Evolutionary conservation across 1,140 invertebrate genomes (phyloP).

Genomic region (Drosophila subobscura): DNA sequence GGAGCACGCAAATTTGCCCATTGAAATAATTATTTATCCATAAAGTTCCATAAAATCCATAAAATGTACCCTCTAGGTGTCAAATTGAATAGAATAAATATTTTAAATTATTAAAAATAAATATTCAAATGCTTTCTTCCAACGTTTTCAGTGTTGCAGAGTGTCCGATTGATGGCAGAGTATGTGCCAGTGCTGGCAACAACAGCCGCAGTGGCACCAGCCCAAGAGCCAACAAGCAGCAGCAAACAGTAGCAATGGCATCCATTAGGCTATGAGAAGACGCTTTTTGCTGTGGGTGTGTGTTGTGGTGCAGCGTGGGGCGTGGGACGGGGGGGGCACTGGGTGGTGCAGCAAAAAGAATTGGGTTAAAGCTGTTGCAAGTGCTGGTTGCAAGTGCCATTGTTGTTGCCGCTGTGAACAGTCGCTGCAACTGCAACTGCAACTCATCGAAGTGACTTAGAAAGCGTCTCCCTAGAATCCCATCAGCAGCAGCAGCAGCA

Average conservation of each 20-base stretch:
- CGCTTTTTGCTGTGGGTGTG: constrained; percentile 56
- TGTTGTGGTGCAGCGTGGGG: no score
- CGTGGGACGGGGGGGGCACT: no score
- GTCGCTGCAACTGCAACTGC: constrained; percentile 12
- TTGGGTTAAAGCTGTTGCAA: constrained; percentile 51
- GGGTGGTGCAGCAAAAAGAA: constrained; percentile 53
- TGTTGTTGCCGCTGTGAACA: constrained; percentile 3
- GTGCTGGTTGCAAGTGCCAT: constrained; percentile 1
- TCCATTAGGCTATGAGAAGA: constrained; percentile 77
- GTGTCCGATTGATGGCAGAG: no score
- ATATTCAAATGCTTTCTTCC: no score
- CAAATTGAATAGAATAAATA: no score
- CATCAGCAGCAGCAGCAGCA: constrained; percentile 1
- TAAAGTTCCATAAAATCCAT: no score
- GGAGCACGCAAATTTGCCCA: no score
- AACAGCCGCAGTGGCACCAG: background rate
- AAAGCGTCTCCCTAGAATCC: constrained; percentile 65
- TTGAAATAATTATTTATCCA: no score
- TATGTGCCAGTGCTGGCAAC: constrained; percentile 12
- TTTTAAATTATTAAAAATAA: no score
- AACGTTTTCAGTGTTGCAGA: no score
- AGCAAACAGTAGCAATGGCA: constrained; percentile 60
- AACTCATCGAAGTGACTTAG: constrained; percentile 56
- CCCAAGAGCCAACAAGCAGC: constrained; percentile 1
- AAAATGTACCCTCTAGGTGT: no score